A percentile compares a stretch with the other conserved stretches of the same genome.
Evolutionary conservation across 1,140 invertebrate genomes (phyloP).

Genomic region (Cotesia typhae): DNA sequence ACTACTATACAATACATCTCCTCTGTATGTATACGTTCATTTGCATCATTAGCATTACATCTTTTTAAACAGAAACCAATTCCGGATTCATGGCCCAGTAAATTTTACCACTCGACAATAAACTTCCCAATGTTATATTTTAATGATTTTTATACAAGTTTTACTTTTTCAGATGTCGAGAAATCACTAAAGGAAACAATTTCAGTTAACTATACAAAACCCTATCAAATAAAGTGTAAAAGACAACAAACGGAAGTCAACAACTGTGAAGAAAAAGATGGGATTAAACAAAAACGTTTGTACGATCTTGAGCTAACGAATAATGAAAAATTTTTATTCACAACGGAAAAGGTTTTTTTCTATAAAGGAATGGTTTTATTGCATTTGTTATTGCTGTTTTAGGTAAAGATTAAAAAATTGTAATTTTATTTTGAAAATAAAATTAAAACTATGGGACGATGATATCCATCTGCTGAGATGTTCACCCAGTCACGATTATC

Average conservation of each 20-base stretch:
- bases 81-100: conserved; percentile 29
- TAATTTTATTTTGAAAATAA: neutral
- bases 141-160: neutral
- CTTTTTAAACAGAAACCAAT: conserved; percentile 10
- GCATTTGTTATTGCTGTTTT: no score
- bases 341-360: no score
- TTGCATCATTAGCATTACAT: neutral
- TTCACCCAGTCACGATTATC: conserved; percentile 4
- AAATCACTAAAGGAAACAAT: no score
- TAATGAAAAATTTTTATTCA: no score
- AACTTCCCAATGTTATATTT: conserved; percentile 13
- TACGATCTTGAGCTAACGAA: no score
- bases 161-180: no score
- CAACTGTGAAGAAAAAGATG: no score
- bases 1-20: neutral
- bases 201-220: no score
- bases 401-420: neutral
- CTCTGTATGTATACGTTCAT: neutral
- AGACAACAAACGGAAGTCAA: no score
- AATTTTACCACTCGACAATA: conserved; percentile 8
- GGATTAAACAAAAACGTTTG: no score
- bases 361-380: no score
- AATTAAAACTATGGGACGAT: neutral
- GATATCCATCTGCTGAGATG: conserved; percentile 23
- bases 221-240: no score